Evolutionary conservation across 2,888 invertebrate species (phyloP).

Genomic region (Heliconius cydno): DNA sequence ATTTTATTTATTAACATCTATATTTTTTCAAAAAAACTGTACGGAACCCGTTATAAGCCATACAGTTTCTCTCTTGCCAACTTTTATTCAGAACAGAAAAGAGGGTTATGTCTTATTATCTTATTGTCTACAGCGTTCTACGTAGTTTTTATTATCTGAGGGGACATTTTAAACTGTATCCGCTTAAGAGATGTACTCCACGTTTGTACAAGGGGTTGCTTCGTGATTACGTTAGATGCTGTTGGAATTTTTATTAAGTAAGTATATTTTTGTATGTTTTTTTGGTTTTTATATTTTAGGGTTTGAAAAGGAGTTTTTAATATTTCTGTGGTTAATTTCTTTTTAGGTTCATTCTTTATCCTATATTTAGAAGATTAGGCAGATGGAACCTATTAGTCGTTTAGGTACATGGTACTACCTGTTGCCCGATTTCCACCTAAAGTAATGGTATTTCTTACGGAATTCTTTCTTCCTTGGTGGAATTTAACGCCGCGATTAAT

Average conservation of each 20-base stretch:
- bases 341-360: too few species aligned
- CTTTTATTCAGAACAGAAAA: slow-evolving; percentile 31
- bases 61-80: slow-evolving; percentile 20
- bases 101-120: slow-evolving; percentile 58
- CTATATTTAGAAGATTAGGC: too few species aligned
- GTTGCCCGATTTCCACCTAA: too few species aligned
- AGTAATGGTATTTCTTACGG: too few species aligned
- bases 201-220: slow-evolving; percentile 49
- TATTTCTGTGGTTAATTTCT: too few species aligned
- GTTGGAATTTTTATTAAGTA: slow-evolving; percentile 21
- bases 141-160: slow-evolving; percentile 81
- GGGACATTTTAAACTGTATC: slow-evolving; percentile 73
- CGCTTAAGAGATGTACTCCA: slow-evolving; percentile 72
- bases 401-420: too few species aligned
- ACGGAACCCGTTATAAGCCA: slow-evolving; percentile 24
- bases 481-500: too few species aligned
- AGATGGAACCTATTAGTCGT: too few species aligned
- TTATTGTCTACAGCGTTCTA: slow-evolving; percentile 77
- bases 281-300: background rate
- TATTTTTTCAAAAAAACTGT: background rate
- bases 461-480: too few species aligned
- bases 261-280: background rate
- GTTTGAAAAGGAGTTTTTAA: too few species aligned
- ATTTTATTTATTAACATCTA: too few species aligned
- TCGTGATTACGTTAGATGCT: slow-evolving; percentile 39